Evolutionary conservation across 2,888 invertebrate genomes (phyloP).

Genomic region (Helleia helle): DNA sequence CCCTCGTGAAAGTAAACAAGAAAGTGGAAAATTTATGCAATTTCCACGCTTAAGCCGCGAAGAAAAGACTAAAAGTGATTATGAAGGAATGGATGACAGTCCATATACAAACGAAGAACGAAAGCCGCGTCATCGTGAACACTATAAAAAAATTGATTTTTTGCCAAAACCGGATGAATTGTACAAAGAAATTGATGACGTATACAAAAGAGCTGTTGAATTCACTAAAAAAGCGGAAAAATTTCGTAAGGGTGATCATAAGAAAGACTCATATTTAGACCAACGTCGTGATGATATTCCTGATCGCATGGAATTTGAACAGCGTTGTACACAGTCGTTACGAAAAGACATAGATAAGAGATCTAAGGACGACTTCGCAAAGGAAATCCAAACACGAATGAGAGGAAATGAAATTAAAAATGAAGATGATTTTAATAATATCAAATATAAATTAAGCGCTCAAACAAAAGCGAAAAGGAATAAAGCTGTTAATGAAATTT

Average conservation of each 20-base stretch:
- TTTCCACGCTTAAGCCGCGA: conserved; percentile 13
- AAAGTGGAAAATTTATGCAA: no score
- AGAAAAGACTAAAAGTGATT: conserved; percentile 12
- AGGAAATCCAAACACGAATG: no score
- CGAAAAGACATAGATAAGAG: no score
- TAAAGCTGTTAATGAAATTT: conserved; percentile 42
- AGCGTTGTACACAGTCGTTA: no score
- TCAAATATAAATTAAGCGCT: conserved; percentile 1
- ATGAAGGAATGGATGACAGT: conserved; percentile 12
- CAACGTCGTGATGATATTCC: no score
- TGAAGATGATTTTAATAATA: background rate
- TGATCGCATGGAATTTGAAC: no score
- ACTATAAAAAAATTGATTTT: conserved; percentile 18
- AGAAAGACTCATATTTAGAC: no score
- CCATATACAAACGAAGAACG: conserved; percentile 17
- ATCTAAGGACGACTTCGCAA: no score
- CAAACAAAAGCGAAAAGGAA: conserved; percentile 30
- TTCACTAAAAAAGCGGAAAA: conserved; percentile 48
- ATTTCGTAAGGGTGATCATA: conserved; percentile 28
- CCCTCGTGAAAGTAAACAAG: conserved; percentile 23
- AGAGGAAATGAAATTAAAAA: background rate
- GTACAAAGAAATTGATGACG: conserved; percentile 49
- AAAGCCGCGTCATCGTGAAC: conserved; percentile 15
- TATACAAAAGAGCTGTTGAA: conserved; percentile 44
- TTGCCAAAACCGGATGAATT: conserved; percentile 24